Base-by-base conservation (phyloP, 1,140 invertebrate genomes). In the Zaprionus inermis region DNA sequence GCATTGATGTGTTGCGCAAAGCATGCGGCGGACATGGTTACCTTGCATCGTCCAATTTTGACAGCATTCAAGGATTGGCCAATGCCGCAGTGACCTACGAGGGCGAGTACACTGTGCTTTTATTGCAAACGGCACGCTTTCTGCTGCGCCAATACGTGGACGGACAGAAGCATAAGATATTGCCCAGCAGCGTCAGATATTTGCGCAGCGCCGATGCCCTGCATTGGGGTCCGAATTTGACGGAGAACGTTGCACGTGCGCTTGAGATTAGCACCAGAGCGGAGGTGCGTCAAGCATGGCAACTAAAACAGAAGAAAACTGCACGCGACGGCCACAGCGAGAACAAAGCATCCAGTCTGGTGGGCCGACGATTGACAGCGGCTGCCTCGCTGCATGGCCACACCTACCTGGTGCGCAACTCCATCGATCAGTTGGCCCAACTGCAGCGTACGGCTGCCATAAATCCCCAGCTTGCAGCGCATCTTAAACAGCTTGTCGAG, bases 1-100 rank as follows among this genome's bases (percentile, higher is more conserved):
- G 95, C 12, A 94, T 98, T 38, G 98, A 98, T 91, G 95, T 96
- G 78, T 57, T 90, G 51, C 94, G 98, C 10, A 93, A 97, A 65
- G 93, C 97, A 7, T 99, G 98, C 93, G 98, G 98, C 24, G 98
- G 98, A 5, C 98, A 99, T 90, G 98, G 98, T 9, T 99, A 97
- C 92, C 96, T 97, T 94, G 94, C 95, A 1, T 94, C 95, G 20
- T 97, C 96, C 79, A 97, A 97, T 91, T 93, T 99, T 41, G 97
- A 97, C 16, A 93, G 95, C 63, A 96, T 96, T 20, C 98, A 98
- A 91, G 95, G 95, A 3, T 88, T 95, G 61, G 94, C 95, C 6
- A 96, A 96, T 0, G 97, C 97, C 5, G 95, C 96, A 56, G 97
- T 96, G 91, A 99, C 97, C 5, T 99, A 99, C 91, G 98, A 99